Evolutionary conservation across 2,888 invertebrate species (phyloP).

Genomic region (Apotomis turbidana): DNA sequence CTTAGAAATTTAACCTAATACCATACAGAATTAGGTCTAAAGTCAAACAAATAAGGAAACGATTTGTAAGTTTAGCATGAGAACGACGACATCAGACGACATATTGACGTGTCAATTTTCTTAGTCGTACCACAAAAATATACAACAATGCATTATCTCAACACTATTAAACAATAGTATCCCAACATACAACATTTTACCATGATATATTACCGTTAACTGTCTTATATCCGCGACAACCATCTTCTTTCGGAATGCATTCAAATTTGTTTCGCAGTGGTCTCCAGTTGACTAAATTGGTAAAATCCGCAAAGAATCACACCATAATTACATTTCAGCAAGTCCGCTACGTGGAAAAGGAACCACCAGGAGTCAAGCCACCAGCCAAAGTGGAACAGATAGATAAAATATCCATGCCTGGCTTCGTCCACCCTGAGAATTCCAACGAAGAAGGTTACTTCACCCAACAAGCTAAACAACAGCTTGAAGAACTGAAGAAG

Average conservation of each 20-base stretch:
- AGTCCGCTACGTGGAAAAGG: conserved; percentile 17
- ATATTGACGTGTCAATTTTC: background rate
- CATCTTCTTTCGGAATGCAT: background rate
- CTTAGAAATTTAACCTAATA: too few species aligned
- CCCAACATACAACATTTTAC: background rate
- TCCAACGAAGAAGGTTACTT: conserved; percentile 56
- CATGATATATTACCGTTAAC: background rate
- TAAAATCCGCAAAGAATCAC: background rate
- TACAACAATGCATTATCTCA: background rate
- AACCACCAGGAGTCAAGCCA: conserved; percentile 8
- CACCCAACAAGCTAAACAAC: conserved; percentile 52
- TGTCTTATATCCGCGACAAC: background rate
- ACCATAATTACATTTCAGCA: background rate
- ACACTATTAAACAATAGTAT: background rate
- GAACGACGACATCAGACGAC: background rate
- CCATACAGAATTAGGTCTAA: too few species aligned
- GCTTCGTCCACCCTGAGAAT: conserved; percentile 52
- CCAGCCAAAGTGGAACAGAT: conserved; percentile 46
- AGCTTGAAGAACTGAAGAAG: conserved; percentile 57
- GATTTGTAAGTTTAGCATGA: too few species aligned
- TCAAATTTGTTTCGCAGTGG: background rate
- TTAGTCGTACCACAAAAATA: background rate
- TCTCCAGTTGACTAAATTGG: background rate
- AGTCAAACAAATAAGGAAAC: too few species aligned
- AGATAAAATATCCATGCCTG: conserved; percentile 54